Percentiles rank a stretch among this genome's conserved stretches.
phyloP scores from a whole-genome alignment of 2,113 vertebrate species.

The Bubalus kerabau region DNA sequence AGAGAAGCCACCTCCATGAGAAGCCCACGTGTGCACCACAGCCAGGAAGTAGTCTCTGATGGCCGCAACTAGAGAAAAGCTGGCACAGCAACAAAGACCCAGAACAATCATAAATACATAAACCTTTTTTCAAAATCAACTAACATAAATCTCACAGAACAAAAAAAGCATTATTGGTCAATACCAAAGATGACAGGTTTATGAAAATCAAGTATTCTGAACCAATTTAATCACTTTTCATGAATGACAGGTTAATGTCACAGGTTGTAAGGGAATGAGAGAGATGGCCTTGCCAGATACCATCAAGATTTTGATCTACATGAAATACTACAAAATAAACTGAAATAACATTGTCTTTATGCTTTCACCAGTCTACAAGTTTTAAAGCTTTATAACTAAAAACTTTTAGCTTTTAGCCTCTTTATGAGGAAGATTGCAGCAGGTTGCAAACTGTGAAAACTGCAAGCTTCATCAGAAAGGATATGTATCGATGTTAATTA shows the following conservation, averaged over 20 bases:
- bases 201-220: background rate
- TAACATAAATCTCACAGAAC: background rate
- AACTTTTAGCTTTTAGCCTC: background rate
- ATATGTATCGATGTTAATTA: slow-evolving; percentile 55
- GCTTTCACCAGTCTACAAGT: background rate
- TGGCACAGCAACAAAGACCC: background rate
- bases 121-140: background rate
- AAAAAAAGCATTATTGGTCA: background rate
- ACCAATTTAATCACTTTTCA: background rate
- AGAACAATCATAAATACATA: background rate
- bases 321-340: background rate
- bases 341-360: background rate
- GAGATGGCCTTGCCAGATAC: background rate
- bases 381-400: slow-evolving; percentile 4
- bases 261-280: background rate
- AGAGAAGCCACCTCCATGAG: background rate
- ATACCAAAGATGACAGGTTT: background rate
- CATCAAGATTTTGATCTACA: background rate
- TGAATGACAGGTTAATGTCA: background rate
- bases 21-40: background rate
- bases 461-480: slow-evolving; percentile 51
- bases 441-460: slow-evolving; percentile 22
- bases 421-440: background rate
- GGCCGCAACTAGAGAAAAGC: background rate
- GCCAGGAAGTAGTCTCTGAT: background rate